A percentile compares a stretch with the other conserved stretches of the same genome.
These are phyloP conservation scores for Plodia interpunctella DNA, from an alignment of 1,140 invertebrate genomes.

Conservation along the genomic window DNA sequence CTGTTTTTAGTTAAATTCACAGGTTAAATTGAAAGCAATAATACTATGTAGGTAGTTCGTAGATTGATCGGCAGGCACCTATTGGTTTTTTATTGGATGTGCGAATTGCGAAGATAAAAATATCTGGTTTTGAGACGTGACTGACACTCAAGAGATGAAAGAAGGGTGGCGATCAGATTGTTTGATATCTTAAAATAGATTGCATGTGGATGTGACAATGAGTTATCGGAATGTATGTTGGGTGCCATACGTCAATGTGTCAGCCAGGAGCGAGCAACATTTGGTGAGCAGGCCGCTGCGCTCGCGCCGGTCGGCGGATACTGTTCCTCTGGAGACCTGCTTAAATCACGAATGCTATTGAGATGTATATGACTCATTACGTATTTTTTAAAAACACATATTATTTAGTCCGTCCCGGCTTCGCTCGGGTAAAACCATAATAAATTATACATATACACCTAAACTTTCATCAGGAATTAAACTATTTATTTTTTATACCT, in stretches of 20 bases:
- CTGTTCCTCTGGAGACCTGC: background rate
- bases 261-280: background rate
- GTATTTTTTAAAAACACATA: too few relatives aligned
- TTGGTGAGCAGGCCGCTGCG: background rate
- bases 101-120: slow-evolving; percentile 1
- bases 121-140: slow-evolving; percentile 4
- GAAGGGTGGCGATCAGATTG: slow-evolving; percentile 3
- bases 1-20: background rate
- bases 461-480: too few relatives aligned
- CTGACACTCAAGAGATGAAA: background rate
- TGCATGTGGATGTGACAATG: slow-evolving; percentile 6
- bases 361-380: too few relatives aligned
- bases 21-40: background rate
- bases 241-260: slow-evolving; percentile 10
- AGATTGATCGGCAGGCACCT: too few relatives aligned
- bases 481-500: too few relatives aligned
- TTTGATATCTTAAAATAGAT: background rate
- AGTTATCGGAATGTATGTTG: slow-evolving; percentile 7
- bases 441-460: too few relatives aligned
- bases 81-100: background rate
- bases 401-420: too few relatives aligned
- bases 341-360: background rate
- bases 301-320: background rate
- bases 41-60: background rate
- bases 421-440: too few relatives aligned